Conservation (phyloP, 2,888 invertebrate species). For the Keiferia lycopersicella region DNA sequence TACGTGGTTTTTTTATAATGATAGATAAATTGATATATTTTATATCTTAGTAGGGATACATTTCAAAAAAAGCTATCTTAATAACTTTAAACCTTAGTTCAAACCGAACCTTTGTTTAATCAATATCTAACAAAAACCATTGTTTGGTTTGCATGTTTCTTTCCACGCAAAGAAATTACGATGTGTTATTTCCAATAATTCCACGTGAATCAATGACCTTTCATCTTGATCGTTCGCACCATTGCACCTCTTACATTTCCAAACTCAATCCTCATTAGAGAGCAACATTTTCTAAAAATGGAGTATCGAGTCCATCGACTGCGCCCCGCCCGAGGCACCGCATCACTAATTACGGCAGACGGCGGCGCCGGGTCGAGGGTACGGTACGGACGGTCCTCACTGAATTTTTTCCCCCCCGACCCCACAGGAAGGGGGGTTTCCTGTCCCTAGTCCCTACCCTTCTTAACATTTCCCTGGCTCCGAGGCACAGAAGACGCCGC, state of each 20-base stretch:
- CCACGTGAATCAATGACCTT: not conserved
- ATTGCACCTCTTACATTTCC: not conserved
- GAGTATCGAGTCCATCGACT: slow-evolving; percentile 51
- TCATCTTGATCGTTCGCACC: not conserved
- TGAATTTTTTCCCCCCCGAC: slow-evolving; percentile 73
- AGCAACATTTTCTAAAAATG: slow-evolving; percentile 13
- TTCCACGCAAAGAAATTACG: too few relatives aligned
- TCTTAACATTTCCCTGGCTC: slow-evolving; percentile 79
- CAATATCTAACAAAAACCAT: too few relatives aligned
- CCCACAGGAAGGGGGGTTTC: slow-evolving; percentile 65
- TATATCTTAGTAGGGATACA: too few relatives aligned
- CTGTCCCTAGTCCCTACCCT: slow-evolving; percentile 73
- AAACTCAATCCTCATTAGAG: not conserved
- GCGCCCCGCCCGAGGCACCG: slow-evolving; percentile 54
- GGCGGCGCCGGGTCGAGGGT: slow-evolving; percentile 73
- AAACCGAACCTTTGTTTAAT: too few relatives aligned
- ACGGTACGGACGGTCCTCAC: slow-evolving; percentile 75
- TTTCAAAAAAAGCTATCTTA: too few relatives aligned
- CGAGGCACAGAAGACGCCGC: slow-evolving; percentile 74
- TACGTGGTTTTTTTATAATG: too few relatives aligned
- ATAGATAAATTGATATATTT: too few relatives aligned
- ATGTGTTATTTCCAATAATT: not conserved
- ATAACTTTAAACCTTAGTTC: too few relatives aligned
- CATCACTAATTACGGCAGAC: slow-evolving; percentile 80
- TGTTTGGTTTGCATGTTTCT: too few relatives aligned